Base-by-base conservation (phyloP, 1,140 invertebrate species). In the Pseudomyrmex pallidus region DNA sequence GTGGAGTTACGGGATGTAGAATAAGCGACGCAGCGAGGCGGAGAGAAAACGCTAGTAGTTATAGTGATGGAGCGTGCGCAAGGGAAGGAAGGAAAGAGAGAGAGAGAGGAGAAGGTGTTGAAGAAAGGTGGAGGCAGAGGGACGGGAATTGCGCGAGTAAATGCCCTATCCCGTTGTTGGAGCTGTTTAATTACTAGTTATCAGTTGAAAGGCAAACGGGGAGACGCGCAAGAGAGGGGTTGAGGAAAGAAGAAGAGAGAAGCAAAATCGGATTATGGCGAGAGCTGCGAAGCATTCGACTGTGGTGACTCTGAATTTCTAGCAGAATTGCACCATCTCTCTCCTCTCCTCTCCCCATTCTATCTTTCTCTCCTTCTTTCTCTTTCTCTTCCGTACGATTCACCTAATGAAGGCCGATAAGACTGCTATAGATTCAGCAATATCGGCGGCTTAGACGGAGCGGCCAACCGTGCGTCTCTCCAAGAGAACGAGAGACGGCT, bases 211-310 rank as follows among this genome's bases (percentile, higher is more conserved):
- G 66, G 66, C 76, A 80, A 80, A 80, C 66, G 76, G 76, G 35
- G 66, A 48, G 64, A 10, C 13, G 54, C 48, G 74, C 48, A 59
- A 50, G 73, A 62, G 62, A 44, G 50, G 44, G 15, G 12, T 22
- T n/a, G 50, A 35, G 44, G 66, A 80, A 68, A 57, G 67, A 80
- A 59, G 76, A 72, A 80, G 76, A 80, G 66, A 80, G 76, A 72
- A 15, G 66, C 76, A 85, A 86, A 88, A 89, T 88, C 86, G 86
- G 88, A 88, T 89, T 89, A 89, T 89, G 78, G 85, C 83, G 82
- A 85, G 86, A 83, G 88, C 87, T 89, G 82, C 86, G 76, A 76
- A 85, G 84, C 77, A 85, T 87, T 78, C 87, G 76, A 80, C 76
- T 80, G 76, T 72, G 76, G 76, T 80, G 76, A 80, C 76, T 80